phyloP scores from a whole-genome alignment of 35 echinoderm and acorn worm species.

The Anneissia japonica region DNA sequence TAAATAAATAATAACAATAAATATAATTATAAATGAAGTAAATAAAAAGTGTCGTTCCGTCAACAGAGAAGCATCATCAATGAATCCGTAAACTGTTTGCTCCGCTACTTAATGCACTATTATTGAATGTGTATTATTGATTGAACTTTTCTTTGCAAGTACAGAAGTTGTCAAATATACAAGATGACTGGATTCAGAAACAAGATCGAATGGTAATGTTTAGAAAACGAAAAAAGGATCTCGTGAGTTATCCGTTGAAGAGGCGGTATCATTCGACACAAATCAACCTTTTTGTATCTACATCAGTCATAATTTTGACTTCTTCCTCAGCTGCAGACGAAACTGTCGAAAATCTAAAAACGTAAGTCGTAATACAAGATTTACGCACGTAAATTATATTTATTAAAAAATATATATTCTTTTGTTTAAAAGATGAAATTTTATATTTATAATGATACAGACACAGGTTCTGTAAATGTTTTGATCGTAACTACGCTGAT shows the following conservation, averaged over 20 bases:
- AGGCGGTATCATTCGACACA: neutral
- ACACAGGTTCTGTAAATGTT: neutral
- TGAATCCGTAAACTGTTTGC: no score
- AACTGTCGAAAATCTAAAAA: neutral
- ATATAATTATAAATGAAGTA: neutral
- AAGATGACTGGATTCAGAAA: neutral
- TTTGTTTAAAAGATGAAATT: no score
- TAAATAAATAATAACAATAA: neutral
- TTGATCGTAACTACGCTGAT: neutral
- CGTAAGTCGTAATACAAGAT: no score
- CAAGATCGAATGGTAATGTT: neutral
- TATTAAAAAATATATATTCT: no score
- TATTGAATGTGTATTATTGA: neutral
- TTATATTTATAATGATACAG: no score
- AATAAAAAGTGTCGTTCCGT: no score
- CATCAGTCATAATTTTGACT: neutral
- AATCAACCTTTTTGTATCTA: neutral
- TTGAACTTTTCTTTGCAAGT: neutral
- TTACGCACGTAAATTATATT: no score
- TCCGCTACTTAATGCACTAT: no score
- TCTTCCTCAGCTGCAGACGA: neutral
- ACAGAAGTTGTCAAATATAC: neutral
- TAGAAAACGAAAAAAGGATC: neutral
- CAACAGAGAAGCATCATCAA: no score
- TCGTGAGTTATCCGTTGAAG: neutral